Conservation (phyloP, 2,113 vertebrate species). For the Bujurquina vittata region DNA sequence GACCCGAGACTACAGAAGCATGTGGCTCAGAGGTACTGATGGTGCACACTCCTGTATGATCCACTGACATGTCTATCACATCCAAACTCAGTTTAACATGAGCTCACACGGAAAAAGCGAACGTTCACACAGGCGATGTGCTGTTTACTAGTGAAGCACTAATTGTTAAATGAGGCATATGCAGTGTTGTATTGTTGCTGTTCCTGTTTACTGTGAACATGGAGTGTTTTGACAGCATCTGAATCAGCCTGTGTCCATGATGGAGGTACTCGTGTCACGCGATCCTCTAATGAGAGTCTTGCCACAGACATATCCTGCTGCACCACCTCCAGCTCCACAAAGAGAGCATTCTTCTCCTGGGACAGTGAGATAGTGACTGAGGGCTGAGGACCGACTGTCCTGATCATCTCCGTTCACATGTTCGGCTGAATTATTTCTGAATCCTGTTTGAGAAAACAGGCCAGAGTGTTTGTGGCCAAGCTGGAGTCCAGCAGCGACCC, state of each 20-base stretch:
- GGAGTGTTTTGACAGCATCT: conserved; percentile 29
- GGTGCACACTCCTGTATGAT: background rate
- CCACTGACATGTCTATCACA: background rate
- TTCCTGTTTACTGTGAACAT: conserved; percentile 53
- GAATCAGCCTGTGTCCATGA: conserved; percentile 6
- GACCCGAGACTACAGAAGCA: background rate
- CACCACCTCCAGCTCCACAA: conserved; percentile 37
- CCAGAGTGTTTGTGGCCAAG: conserved; percentile 37
- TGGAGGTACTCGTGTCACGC: conserved; percentile 54
- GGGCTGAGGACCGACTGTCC: conserved; percentile 5
- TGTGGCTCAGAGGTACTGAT: background rate
- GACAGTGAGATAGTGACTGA: conserved; percentile 3
- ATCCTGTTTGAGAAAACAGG: conserved; percentile 28
- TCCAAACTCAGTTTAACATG: background rate
- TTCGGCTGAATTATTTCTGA: conserved; percentile 12
- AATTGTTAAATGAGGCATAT: conserved; percentile 45
- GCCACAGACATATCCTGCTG: background rate
- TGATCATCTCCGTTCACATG: conserved; percentile 11
- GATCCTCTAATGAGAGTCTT: conserved; percentile 48
- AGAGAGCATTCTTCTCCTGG: conserved; percentile 36
- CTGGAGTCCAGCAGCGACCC: background rate
- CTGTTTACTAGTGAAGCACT: conserved; percentile 43
- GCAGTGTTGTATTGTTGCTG: conserved; percentile 16
- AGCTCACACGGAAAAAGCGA: conserved; percentile 5
- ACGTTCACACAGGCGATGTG: background rate